A percentile compares a stretch with the other conserved stretches of the same genome.
These are phyloP conservation scores for Gastrophryne carolinensis DNA, from an alignment of 2,797 vertebrate genomes.

Conservation along the genomic window DNA sequence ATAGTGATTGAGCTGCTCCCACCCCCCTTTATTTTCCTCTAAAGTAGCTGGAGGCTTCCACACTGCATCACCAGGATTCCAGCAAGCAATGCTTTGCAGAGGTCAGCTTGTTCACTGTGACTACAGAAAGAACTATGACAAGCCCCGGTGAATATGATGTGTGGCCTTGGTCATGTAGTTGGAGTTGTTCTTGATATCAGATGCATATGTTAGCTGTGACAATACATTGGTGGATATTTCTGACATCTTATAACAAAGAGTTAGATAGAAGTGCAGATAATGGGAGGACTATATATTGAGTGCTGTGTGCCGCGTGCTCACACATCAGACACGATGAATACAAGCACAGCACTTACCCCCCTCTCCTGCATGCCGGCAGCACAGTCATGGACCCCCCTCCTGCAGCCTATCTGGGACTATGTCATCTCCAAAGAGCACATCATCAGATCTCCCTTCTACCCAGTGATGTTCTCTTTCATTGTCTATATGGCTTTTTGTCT, in stretches of 20 bases:
- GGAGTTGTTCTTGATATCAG: no score
- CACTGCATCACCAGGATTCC: no score
- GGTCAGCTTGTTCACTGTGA: no score
- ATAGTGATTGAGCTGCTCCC: no score
- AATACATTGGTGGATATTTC: background rate
- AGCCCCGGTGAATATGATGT: no score
- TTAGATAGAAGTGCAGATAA: background rate
- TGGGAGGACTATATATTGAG: background rate
- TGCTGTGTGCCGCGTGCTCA: background rate
- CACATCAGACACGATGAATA: constrained; percentile 54
- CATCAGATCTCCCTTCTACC: constrained; percentile 77
- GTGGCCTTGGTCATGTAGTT: no score
- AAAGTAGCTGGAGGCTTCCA: no score
- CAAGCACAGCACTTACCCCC: constrained; percentile 38
- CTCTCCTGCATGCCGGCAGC: background rate
- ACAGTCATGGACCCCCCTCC: constrained; percentile 41
- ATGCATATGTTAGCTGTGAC: no score
- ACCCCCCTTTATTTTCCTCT: no score
- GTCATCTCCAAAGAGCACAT: constrained; percentile 57
- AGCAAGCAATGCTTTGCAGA: no score
- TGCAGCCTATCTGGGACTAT: constrained; percentile 75
- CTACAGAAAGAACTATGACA: no score
- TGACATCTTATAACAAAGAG: no score
- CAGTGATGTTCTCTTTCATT: constrained; percentile 75
- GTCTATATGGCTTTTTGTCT: constrained; percentile 79